Evolutionary conservation across 2,797 vertebrate species (phyloP).

Genomic region (Phyllotis vaccarum): DNA sequence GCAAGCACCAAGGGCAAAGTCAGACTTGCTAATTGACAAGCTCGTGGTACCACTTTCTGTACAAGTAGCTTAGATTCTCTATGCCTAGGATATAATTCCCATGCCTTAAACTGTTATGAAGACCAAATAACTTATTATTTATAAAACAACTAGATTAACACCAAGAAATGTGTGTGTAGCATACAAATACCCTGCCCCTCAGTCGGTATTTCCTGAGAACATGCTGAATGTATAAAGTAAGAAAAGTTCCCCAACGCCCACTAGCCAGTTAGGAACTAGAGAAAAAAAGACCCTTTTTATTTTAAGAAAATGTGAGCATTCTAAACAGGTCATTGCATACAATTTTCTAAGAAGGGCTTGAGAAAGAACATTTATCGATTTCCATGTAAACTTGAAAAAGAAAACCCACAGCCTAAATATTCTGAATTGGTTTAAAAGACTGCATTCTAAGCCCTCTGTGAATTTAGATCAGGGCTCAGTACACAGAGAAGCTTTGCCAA

Average conservation of each 20-base stretch:
- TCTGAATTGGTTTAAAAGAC: constrained; percentile 51
- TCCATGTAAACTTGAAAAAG: constrained; percentile 39
- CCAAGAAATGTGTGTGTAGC: not conserved
- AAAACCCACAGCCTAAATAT: not conserved
- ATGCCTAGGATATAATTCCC: not conserved
- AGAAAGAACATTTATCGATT: constrained; percentile 52
- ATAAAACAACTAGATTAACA: constrained; percentile 33
- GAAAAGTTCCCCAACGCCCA: not conserved
- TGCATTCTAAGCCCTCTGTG: constrained; percentile 42
- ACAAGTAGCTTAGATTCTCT: not conserved
- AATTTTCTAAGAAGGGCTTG: constrained; percentile 49
- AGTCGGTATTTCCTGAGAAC: not conserved
- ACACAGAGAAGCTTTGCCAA: constrained; percentile 1
- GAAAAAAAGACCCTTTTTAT: not conserved
- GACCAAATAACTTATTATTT: not conserved
- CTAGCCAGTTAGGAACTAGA: not conserved
- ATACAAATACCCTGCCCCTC: not conserved
- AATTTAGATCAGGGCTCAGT: not conserved
- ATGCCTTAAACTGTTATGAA: not conserved
- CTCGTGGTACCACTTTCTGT: not conserved
- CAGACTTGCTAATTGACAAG: not conserved
- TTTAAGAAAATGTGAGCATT: constrained; percentile 55
- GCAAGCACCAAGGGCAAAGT: not conserved
- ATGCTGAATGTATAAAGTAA: not conserved
- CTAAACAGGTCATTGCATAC: constrained; percentile 51